These are phyloP conservation scores for Agrotis exclamationis DNA, from an alignment of 2,888 invertebrate species.

Conservation along the genomic window DNA sequence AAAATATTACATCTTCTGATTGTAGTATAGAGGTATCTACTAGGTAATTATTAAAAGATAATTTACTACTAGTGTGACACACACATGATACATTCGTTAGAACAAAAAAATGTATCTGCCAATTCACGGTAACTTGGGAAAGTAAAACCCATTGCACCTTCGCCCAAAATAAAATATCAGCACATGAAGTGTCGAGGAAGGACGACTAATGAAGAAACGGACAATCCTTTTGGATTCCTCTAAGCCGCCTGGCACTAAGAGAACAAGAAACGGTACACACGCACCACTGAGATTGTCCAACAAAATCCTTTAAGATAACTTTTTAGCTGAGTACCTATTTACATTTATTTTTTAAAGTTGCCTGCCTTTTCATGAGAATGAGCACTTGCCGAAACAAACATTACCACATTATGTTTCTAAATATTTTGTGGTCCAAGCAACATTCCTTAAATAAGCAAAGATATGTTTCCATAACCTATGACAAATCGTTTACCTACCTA, in stretches of 20 bases:
- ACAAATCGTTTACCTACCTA: slow-evolving; percentile 17
- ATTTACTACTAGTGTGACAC: slow-evolving; percentile 38
- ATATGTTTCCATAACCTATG: slow-evolving; percentile 13
- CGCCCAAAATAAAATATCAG: neutral
- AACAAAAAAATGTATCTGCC: neutral
- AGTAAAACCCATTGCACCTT: neutral
- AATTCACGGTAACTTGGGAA: neutral
- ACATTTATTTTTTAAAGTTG: neutral
- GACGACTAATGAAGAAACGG: neutral
- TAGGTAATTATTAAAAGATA: slow-evolving; percentile 26
- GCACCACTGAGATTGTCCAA: neutral
- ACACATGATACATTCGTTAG: slow-evolving; percentile 13
- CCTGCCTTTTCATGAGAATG: neutral
- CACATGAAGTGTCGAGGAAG: neutral
- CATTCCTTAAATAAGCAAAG: slow-evolving; percentile 25
- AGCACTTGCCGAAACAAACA: neutral
- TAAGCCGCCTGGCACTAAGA: neutral
- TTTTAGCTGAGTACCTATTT: neutral
- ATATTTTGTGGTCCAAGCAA: slow-evolving; percentile 2
- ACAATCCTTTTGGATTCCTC: neutral
- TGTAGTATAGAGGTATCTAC: slow-evolving; percentile 16
- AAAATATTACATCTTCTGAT: slow-evolving; percentile 43
- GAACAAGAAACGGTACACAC: neutral
- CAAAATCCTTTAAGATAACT: too few relatives aligned
- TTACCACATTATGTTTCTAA: neutral